phyloP scores from a whole-genome alignment of 2,888 invertebrate species.

The Lordiphosa andalusiaca region DNA sequence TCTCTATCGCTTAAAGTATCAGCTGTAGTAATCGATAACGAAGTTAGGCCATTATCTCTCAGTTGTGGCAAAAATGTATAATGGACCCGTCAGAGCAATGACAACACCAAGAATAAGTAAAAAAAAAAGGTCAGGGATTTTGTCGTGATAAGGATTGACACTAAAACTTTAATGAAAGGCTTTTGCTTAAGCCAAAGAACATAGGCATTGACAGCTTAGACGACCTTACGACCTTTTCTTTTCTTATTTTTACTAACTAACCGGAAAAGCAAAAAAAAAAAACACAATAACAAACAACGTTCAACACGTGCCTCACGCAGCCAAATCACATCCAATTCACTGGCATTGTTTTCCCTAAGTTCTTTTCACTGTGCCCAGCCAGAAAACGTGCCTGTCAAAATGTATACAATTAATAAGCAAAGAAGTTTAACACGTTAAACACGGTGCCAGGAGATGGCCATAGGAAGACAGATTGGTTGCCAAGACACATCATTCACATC shows the following conservation, averaged over 20 bases:
- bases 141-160: neutral
- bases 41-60: too few species aligned
- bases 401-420: slow-evolving; percentile 35
- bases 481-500: slow-evolving; percentile 14
- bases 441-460: too few species aligned
- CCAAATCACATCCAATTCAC: slow-evolving; percentile 54
- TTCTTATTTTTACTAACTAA: too few species aligned
- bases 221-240: neutral
- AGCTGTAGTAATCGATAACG: too few species aligned
- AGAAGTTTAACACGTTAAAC: slow-evolving; percentile 16
- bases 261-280: too few species aligned
- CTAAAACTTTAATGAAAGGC: slow-evolving; percentile 20
- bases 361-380: slow-evolving; percentile 17
- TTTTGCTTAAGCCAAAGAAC: slow-evolving; percentile 14
- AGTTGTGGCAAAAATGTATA: too few species aligned
- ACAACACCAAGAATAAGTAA: too few species aligned
- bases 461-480: slow-evolving; percentile 21
- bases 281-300: slow-evolving; percentile 1
- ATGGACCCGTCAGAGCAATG: too few species aligned
- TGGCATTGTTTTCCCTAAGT: slow-evolving; percentile 17
- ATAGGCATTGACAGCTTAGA: slow-evolving; percentile 38
- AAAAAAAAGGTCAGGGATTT: too few species aligned
- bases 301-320: slow-evolving; percentile 50
- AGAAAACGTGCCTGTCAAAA: slow-evolving; percentile 45
- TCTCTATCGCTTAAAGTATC: too few species aligned